Evolutionary conservation across 1,140 invertebrate genomes (phyloP).

Genomic region (Drosophila funebris): DNA sequence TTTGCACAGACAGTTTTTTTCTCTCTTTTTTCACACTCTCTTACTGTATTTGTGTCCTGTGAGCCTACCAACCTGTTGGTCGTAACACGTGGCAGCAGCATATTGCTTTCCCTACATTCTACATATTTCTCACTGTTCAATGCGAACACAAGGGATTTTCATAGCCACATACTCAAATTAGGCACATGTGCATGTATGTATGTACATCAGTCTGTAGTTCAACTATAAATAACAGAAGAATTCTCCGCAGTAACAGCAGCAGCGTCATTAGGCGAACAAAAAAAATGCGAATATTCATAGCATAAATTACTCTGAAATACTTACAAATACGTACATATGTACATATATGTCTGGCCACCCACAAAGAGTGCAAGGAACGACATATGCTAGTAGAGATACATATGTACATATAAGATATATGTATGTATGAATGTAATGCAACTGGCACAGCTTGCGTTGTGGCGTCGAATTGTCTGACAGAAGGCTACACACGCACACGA

Average conservation of each 20-base stretch:
- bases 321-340: neutral
- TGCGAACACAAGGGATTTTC: neutral
- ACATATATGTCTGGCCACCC: neutral
- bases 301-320: neutral
- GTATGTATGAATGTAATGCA: no score
- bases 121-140: neutral
- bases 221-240: constrained; percentile 30
- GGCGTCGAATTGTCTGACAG: constrained; percentile 2
- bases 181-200: neutral
- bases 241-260: neutral
- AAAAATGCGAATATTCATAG: constrained; percentile 8
- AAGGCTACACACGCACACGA: neutral
- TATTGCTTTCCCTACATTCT: neutral
- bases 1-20: neutral
- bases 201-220: constrained; percentile 2
- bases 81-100: constrained; percentile 17
- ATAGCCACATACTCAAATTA: neutral
- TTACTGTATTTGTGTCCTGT: constrained; percentile 17
- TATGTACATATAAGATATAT: neutral
- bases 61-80: constrained; percentile 31
- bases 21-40: constrained; percentile 12
- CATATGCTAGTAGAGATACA: neutral
- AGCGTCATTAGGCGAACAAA: neutral
- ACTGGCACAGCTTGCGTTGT: neutral
- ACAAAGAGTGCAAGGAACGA: constrained; percentile 24